Evolutionary conservation across 2,888 invertebrate genomes (phyloP).

Genomic region (Oxycera nigricornis): DNA sequence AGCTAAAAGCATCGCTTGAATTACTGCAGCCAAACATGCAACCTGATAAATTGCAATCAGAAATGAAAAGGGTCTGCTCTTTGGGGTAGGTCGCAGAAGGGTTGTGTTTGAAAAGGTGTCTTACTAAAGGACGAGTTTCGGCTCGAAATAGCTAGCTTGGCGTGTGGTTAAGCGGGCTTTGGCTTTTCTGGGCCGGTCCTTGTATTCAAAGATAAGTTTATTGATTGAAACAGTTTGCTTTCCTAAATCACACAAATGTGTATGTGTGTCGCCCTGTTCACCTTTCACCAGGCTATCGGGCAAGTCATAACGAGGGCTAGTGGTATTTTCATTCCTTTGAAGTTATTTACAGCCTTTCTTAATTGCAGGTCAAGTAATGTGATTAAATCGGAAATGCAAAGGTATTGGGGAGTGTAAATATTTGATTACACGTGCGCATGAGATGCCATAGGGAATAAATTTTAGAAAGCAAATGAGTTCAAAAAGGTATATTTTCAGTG

Average conservation of each 20-base stretch:
- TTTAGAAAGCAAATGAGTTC: no score
- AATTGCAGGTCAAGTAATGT: not conserved
- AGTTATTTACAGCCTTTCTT: not conserved
- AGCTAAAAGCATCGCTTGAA: conserved; percentile 33
- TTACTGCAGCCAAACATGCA: conserved; percentile 42
- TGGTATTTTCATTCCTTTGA: not conserved
- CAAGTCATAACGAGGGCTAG: not conserved
- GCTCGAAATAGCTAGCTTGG: not conserved
- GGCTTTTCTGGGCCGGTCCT: conserved; percentile 14
- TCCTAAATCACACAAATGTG: not conserved
- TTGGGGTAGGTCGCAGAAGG: not conserved
- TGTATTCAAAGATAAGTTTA: not conserved
- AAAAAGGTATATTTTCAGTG: no score
- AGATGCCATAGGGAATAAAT: no score
- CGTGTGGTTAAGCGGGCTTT: not conserved
- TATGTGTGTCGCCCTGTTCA: not conserved
- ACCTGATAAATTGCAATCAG: conserved; percentile 41
- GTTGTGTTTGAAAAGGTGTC: not conserved
- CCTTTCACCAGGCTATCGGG: not conserved
- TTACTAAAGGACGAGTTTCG: not conserved
- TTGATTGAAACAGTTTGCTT: not conserved
- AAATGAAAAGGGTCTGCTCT: conserved; percentile 13
- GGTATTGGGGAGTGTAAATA: no score
- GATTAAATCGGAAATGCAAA: not conserved
- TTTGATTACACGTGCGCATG: no score